phyloP scores from a whole-genome alignment of 1,140 invertebrate genomes.

The Psilanteris sp. region DNA sequence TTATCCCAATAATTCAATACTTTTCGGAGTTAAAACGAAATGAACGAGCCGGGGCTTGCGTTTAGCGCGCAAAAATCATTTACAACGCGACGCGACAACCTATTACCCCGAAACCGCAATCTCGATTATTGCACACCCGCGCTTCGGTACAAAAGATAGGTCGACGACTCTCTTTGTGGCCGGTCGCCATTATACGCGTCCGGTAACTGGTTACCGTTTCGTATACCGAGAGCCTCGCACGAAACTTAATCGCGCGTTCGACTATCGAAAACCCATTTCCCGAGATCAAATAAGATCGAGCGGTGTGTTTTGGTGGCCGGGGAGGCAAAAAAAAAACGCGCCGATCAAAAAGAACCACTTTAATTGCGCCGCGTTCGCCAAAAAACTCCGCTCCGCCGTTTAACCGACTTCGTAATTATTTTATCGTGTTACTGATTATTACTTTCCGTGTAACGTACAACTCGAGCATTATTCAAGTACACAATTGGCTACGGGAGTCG shows the following conservation, averaged over 20 bases:
- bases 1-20: constrained; percentile 13
- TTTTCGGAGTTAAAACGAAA: constrained; percentile 6
- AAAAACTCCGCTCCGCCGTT: neutral
- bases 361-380: constrained; percentile 14
- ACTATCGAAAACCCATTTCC: constrained; percentile 32
- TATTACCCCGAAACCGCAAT: constrained; percentile 76
- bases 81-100: constrained; percentile 73
- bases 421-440: constrained; percentile 12
- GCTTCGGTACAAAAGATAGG: constrained; percentile 62
- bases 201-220: constrained; percentile 69
- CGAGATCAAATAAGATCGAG: constrained; percentile 19
- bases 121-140: constrained; percentile 72
- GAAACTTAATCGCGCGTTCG: constrained; percentile 47
- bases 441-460: too few relatives aligned
- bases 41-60: constrained; percentile 26
- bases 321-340: too few relatives aligned
- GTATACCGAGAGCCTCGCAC: constrained; percentile 55
- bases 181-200: constrained; percentile 74
- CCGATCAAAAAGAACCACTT: constrained; percentile 18
- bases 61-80: constrained; percentile 73
- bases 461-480: too few relatives aligned
- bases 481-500: too few relatives aligned
- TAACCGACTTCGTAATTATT: constrained; percentile 15
- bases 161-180: constrained; percentile 70
- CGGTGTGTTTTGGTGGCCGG: constrained; percentile 11